Percentiles rank a stretch among this genome's conserved stretches.
Evolutionary conservation across 2,888 invertebrate species (phyloP).

Genomic region (Napeogenes sylphis): DNA sequence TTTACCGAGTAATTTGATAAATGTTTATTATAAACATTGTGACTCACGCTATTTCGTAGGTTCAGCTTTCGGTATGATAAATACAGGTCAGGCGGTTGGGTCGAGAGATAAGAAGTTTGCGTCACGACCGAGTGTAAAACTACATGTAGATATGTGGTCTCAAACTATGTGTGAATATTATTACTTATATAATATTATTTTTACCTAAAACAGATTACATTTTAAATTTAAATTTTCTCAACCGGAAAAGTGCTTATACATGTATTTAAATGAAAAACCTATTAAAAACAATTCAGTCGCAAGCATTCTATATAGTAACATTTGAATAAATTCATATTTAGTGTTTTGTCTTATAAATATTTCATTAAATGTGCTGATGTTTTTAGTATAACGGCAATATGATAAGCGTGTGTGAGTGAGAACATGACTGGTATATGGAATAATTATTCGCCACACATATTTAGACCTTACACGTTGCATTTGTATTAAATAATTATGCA

Average conservation of each 20-base stretch:
- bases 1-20: conserved; percentile 56
- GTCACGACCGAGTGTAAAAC: conserved; percentile 29
- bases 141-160: conserved; percentile 16
- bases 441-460: background rate
- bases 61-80: conserved; percentile 35
- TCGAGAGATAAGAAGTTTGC: conserved; percentile 33
- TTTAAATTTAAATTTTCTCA: conserved; percentile 1
- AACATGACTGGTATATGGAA: background rate
- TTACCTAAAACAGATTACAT: background rate
- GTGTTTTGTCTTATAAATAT: conserved; percentile 31
- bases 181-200: conserved; percentile 8
- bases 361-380: conserved; percentile 23
- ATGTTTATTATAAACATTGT: conserved; percentile 64
- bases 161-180: conserved; percentile 3
- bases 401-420: background rate
- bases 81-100: conserved; percentile 38
- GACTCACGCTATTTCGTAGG: conserved; percentile 42
- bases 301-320: conserved; percentile 21
- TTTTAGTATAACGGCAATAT: background rate
- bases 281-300: conserved; percentile 23
- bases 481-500: too few species aligned
- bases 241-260: background rate
- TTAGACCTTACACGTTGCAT: too few species aligned
- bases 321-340: conserved; percentile 31
- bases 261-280: conserved; percentile 22